These are phyloP conservation scores for Lepas anatifera DNA, from an alignment of 2,888 invertebrate species.

Conservation along the genomic window DNA sequence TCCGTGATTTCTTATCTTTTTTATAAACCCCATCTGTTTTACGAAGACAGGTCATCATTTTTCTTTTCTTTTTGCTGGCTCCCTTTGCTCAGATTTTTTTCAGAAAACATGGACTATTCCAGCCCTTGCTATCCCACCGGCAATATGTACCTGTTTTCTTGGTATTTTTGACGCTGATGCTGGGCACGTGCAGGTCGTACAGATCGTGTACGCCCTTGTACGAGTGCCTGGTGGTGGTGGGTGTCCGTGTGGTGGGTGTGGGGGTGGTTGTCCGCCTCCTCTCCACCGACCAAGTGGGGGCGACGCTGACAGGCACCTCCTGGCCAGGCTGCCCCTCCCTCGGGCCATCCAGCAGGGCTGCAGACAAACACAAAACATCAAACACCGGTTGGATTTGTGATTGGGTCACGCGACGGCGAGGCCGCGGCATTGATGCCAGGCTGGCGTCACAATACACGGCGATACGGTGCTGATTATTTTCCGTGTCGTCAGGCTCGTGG, in stretches of 20 bases:
- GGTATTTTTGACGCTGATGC: conserved; percentile 43
- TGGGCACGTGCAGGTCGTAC: conserved; percentile 25
- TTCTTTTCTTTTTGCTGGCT: too few relatives aligned
- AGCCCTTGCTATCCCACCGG: too few relatives aligned
- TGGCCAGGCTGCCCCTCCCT: background rate
- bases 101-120: too few relatives aligned
- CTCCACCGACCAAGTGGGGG: background rate
- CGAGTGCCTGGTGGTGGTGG: background rate
- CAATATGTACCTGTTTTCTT: conserved; percentile 45
- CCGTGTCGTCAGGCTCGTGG: too few relatives aligned
- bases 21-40: background rate
- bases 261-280: background rate
- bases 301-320: background rate
- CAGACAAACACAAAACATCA: background rate
- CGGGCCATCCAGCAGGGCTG: background rate
- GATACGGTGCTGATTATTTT: too few relatives aligned
- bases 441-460: too few relatives aligned
- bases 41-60: background rate
- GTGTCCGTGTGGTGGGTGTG: conserved; percentile 30
- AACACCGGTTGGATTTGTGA: too few relatives aligned
- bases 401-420: background rate
- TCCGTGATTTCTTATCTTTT: too few relatives aligned
- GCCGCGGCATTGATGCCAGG: background rate
- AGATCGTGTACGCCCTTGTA: conserved; percentile 26
- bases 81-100: too few relatives aligned